Percentiles rank a stretch among this genome's conserved stretches.
Evolutionary conservation across 2,888 invertebrate genomes (phyloP).

Genomic region (Dolomedes plantarius): DNA sequence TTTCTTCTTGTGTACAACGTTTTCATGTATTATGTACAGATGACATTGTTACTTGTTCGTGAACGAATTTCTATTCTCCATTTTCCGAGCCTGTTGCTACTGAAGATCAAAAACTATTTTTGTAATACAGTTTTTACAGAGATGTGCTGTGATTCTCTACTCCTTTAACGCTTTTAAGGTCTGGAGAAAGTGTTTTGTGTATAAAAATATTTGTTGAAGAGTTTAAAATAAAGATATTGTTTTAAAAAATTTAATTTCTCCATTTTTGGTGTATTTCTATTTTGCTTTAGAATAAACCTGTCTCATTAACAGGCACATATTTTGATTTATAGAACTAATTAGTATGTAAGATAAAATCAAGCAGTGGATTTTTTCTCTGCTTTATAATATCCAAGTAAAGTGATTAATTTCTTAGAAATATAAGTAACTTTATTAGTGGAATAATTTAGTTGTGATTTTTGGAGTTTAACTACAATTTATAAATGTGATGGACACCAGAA

Average conservation of each 20-base stretch:
- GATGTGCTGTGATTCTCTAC: constrained; percentile 15
- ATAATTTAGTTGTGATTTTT: no score
- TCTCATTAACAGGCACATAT: no score
- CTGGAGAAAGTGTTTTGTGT: constrained; percentile 12
- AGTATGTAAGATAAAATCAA: no score
- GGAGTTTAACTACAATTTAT: no score
- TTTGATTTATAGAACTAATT: no score
- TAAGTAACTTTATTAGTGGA: no score
- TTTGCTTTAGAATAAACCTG: no score
- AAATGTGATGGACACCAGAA: no score
- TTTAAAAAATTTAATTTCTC: not conserved
- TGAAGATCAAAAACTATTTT: constrained; percentile 41
- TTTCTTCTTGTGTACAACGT: not conserved
- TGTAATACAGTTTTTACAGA: constrained; percentile 8
- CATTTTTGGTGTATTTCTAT: no score
- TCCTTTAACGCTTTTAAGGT: not conserved
- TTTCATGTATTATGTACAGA: constrained; percentile 30
- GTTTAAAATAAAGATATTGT: constrained; percentile 65
- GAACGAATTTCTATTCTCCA: not conserved
- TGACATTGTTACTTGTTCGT: not conserved
- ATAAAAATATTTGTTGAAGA: constrained; percentile 35
- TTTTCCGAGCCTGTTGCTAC: constrained; percentile 13
- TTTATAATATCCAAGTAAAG: no score
- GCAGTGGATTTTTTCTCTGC: no score
- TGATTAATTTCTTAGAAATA: no score